Conservation (phyloP, 2,113 vertebrate genomes). For the Halichoerus grypus region DNA sequence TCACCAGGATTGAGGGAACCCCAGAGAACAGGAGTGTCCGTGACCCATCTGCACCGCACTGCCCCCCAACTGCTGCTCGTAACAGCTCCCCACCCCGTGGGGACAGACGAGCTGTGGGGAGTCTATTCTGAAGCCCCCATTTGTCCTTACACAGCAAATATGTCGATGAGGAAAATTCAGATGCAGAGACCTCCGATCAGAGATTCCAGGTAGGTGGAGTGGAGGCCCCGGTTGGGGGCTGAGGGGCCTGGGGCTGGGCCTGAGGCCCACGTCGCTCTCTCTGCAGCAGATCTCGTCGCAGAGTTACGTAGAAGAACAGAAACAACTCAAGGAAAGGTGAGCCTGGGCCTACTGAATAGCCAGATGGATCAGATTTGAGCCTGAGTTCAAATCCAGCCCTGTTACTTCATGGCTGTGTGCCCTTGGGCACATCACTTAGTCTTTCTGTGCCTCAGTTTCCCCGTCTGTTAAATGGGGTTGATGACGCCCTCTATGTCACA, state of each 20-base stretch:
- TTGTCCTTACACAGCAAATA: conserved; percentile 89
- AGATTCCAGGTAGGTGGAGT: conserved; percentile 76
- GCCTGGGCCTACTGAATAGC: not conserved
- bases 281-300: conserved; percentile 87
- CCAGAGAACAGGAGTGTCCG: not conserved
- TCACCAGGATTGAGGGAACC: not conserved
- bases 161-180: conserved; percentile 91
- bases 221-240: no score
- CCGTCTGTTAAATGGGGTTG: not conserved
- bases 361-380: not conserved
- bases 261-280: not conserved
- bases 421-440: not conserved
- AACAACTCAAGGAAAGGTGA: conserved; percentile 91
- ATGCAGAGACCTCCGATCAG: conserved; percentile 77
- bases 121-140: not conserved
- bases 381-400: not conserved
- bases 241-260: not conserved
- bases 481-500: not conserved
- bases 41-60: not conserved
- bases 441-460: not conserved
- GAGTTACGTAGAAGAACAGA: conserved; percentile 94
- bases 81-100: not conserved
- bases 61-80: accelerated
- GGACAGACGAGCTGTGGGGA: not conserved
- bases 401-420: not conserved